These are phyloP conservation scores for Macaria notata DNA, from an alignment of 2,888 invertebrate genomes.

Conservation along the genomic window DNA sequence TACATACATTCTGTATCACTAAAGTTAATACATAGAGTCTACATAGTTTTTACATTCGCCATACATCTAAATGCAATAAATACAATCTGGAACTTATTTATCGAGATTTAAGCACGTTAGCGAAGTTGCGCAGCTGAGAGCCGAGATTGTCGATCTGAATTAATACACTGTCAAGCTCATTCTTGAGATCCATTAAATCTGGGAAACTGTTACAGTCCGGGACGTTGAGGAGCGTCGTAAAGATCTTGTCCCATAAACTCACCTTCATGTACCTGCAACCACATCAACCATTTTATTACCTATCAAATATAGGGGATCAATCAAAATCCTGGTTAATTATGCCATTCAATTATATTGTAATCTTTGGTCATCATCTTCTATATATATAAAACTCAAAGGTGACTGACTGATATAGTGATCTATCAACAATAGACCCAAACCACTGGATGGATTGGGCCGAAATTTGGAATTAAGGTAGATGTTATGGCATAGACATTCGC, in stretches of 20 bases:
- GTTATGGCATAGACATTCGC: too few relatives aligned
- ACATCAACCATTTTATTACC: slow-evolving; percentile 1
- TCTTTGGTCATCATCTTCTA: too few relatives aligned
- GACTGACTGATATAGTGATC: too few relatives aligned
- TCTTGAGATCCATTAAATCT: slow-evolving; percentile 83
- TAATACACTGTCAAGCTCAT: slow-evolving; percentile 68
- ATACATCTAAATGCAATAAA: slow-evolving; percentile 79
- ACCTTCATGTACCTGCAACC: slow-evolving; percentile 85
- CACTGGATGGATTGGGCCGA: too few relatives aligned
- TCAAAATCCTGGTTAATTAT: too few relatives aligned
- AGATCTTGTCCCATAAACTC: slow-evolving; percentile 90
- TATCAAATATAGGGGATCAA: background rate
- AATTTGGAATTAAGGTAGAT: too few relatives aligned
- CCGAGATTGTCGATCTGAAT: slow-evolving; percentile 62
- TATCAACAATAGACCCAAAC: too few relatives aligned
- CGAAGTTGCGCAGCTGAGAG: slow-evolving; percentile 72
- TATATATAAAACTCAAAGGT: too few relatives aligned
- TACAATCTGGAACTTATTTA: slow-evolving; percentile 67
- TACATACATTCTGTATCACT: slow-evolving; percentile 57
- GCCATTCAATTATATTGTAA: too few relatives aligned
- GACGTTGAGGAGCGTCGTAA: slow-evolving; percentile 91
- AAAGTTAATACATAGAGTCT: slow-evolving; percentile 52
- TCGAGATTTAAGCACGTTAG: slow-evolving; percentile 80
- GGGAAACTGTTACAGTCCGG: slow-evolving; percentile 89
- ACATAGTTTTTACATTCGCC: slow-evolving; percentile 68